Evolutionary conservation across 2,888 invertebrate genomes (phyloP).

Genomic region (Papilio gigon): DNA sequence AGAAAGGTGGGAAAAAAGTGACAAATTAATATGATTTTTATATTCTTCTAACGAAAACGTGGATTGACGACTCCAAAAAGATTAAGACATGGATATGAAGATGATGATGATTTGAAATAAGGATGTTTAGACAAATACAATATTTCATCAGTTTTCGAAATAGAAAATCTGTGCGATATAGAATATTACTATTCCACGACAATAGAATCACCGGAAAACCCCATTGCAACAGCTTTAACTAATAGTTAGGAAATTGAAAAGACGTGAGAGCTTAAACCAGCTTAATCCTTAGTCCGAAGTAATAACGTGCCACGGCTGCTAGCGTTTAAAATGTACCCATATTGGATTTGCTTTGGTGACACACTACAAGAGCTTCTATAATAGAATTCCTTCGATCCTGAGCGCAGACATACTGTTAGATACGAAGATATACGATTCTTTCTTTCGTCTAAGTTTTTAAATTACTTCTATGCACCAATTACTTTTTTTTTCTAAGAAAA

Average conservation of each 20-base stretch:
- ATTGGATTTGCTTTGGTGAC: conserved; percentile 17
- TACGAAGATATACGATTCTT: background rate
- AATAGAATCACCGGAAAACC: background rate
- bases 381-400: conserved; percentile 7
- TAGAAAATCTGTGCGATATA: no score
- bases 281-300: background rate
- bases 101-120: no score
- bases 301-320: background rate
- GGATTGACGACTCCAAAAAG: no score
- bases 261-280: background rate
- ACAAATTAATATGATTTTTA: no score
- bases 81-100: no score
- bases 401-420: background rate
- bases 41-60: no score
- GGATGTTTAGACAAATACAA: no score
- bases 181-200: no score
- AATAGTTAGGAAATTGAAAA: background rate
- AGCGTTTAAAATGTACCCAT: background rate
- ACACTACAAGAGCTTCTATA: background rate
- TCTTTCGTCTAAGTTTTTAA: background rate
- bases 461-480: background rate
- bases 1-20: no score
- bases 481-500: background rate
- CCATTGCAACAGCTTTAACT: background rate
- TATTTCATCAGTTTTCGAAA: no score